A percentile compares a stretch with the other conserved stretches of the same genome.
phyloP scores from a whole-genome alignment of 2,888 invertebrate genomes.

The Cabera pusaria region DNA sequence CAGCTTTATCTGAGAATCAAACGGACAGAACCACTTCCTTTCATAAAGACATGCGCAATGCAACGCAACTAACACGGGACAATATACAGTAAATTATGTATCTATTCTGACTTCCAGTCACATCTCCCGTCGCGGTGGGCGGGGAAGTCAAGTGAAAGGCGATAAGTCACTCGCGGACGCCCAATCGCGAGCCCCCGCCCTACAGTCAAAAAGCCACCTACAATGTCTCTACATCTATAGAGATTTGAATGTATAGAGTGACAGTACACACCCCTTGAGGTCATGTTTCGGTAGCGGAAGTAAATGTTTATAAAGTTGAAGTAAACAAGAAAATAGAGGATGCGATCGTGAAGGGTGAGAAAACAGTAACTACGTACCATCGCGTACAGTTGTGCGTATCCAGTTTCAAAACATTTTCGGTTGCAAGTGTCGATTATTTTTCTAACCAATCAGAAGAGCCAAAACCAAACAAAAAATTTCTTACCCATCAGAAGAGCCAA shows the following conservation, averaged over 20 bases:
- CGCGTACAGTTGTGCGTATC: no score
- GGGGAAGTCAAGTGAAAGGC: slow-evolving; percentile 75
- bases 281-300: slow-evolving; percentile 13
- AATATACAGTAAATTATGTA: slow-evolving; percentile 10
- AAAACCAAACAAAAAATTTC: no score
- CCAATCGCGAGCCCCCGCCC: slow-evolving; percentile 58
- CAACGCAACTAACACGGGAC: slow-evolving; percentile 7
- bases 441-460: no score
- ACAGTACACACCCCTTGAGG: slow-evolving; percentile 54
- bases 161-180: slow-evolving; percentile 72
- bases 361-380: no score
- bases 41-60: slow-evolving; percentile 25
- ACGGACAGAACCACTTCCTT: not conserved
- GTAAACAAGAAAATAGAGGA: slow-evolving; percentile 14
- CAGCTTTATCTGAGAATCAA: no score
- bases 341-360: no score
- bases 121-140: slow-evolving; percentile 52
- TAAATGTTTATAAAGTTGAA: slow-evolving; percentile 17
- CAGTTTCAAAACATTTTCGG: no score
- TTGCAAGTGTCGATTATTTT: no score
- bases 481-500: no score
- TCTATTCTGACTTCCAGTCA: slow-evolving; percentile 28
- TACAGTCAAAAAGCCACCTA: slow-evolving; percentile 78
- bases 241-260: slow-evolving; percentile 33
- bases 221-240: slow-evolving; percentile 9